Conservation (phyloP, 2,797 vertebrate genomes). For the Coracias cyanogaster region DNA sequence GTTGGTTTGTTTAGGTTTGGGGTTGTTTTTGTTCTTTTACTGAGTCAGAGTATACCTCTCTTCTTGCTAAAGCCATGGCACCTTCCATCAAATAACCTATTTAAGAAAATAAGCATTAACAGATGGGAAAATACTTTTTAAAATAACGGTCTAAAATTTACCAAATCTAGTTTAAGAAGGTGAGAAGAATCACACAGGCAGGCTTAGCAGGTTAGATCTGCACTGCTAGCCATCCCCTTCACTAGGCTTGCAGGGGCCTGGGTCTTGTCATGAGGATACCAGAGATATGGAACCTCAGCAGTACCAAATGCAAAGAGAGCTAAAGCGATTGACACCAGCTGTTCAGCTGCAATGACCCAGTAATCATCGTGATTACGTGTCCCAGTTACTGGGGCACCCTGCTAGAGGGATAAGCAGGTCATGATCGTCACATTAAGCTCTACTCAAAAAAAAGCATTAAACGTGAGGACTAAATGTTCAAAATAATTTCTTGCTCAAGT, state of each 20-base stretch:
- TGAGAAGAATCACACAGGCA: neutral
- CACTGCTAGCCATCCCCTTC: neutral
- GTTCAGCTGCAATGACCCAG: constrained; percentile 30
- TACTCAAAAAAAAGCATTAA: constrained; percentile 33
- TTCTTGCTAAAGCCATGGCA: neutral
- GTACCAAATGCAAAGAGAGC: neutral
- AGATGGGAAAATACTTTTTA: neutral
- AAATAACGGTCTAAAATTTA: neutral
- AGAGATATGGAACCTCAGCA: neutral
- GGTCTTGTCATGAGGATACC: neutral
- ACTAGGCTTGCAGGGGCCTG: neutral
- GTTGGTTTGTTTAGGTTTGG: neutral
- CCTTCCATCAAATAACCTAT: neutral
- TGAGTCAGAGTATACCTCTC: neutral
- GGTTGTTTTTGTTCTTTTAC: neutral
- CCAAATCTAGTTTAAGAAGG: neutral
- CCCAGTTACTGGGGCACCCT: constrained; percentile 22
- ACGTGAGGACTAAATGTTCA: neutral
- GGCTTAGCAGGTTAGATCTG: rapidly evolving
- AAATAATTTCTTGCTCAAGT: constrained; percentile 9
- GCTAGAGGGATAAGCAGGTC: constrained; percentile 26
- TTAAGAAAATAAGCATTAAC: neutral
- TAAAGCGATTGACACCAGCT: neutral
- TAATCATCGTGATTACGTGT: constrained; percentile 30
- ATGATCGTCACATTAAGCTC: constrained; percentile 11